Base-by-base conservation (phyloP, 2,113 vertebrate species). In the Cochlearius cochlearius region DNA sequence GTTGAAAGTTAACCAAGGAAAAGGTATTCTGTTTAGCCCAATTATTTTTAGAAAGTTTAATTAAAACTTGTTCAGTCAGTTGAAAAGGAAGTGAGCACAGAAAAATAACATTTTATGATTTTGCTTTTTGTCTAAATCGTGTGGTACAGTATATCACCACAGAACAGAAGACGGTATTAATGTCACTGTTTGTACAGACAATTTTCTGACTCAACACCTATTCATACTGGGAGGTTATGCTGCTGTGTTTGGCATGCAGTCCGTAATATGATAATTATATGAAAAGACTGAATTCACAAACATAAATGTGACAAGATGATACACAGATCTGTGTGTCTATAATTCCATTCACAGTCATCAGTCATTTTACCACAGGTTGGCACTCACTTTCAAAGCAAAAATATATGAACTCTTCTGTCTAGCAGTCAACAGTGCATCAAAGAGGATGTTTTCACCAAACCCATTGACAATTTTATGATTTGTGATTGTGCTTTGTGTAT, bases 21-120 rank as follows among this genome's bases (percentile, higher is more conserved):
- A 66, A 77, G 0, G 49, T 21, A 55, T 29, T 85, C 3, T 80
- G 34, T 58, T 92, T 94, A 73, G 7, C 2, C 12, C 13, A 64
- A 47, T 45, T 55, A 68, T 66, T 94, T 91, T 93, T 72, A 64
- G 71, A 86, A 90, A 95, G 16, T 83, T 78, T 95, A 86, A 74
- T 71, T 91, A 86, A 96, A 95, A 64, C 4, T 9, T 15, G 52
- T 67, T 86, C 53, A 56, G 14, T 47, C 36, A 41, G 21, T 5
- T 88, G 56, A 78, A 96, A 86, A 88, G 53, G 14, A 90, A 89
- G 38, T 66, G 66, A 74, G 17, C 19, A 36, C 34, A 91, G 77
- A 77, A 90, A 69, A 71, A 78, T 49, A 59, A 58, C 15, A 53
- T 77, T 11, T 49, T 87, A 49, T 32, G 21, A 27, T 74, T 89